Evolutionary conservation across 2,888 invertebrate genomes (phyloP), one percentile per base, ranked within the genome.

Genomic region (Cataglyphis cursor): DNA sequence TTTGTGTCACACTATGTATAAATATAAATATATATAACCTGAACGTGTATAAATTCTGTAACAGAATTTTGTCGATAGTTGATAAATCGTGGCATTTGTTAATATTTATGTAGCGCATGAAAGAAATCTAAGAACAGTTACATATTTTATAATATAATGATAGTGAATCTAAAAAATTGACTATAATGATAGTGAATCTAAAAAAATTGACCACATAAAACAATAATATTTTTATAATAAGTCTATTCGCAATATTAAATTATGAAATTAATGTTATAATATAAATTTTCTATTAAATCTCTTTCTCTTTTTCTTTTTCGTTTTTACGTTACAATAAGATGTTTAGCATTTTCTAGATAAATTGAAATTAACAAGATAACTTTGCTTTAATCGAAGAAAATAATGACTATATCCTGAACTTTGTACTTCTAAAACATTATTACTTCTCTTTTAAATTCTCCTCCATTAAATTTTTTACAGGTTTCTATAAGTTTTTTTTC

Each of bases 141-240:
- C 0, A 62, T 10, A 41, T n/a, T 51, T 51, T 62, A 41, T 41
- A 59, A 61, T 12, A 9, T n/a, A 57, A n/a, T 12, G 1, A 44
- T 31, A 44, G 41, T 44, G 24, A 73, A 28, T 28, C 28, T 8
- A 15, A 73, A 62, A 74, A 41, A 61, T 2, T 41, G 18, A 72
- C n/a, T 12, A 9, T n/a, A 57, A n/a, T 12, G 1, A 44, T 31
- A 44, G 41, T 44, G 24, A 73, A 28, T 28, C 28, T 8, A 15
- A 73, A 62, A 74, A 41, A 61, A 1, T 61, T 5, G 41, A 10
- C 15, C 15, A 35, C 21, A 21, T 21, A n/a, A 51, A 51, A 51
- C 5, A 73, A 59, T n/a, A 41, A 73, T 28, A 28, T 61, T 8
- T 57, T 4, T 59, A 61, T n/a, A 28, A 12, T 48, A 48, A 48